phyloP scores from a whole-genome alignment of 2,797 vertebrate genomes.

The Sandelia bainsii region DNA sequence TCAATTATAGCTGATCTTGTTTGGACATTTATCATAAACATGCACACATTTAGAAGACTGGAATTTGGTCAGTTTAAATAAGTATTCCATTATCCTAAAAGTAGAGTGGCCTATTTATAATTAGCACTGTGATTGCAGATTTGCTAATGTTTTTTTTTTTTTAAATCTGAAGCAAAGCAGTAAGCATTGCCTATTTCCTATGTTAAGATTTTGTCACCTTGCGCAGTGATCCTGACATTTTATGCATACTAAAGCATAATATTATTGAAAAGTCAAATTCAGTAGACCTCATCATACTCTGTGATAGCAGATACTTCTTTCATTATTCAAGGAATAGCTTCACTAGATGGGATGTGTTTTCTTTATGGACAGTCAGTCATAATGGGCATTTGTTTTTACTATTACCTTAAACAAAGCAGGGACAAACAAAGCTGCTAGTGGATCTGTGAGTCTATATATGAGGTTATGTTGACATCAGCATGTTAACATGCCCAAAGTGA shows the following conservation, averaged over 20 bases:
- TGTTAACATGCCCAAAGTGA: not conserved
- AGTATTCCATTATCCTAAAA: constrained; percentile 31
- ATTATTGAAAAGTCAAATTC: constrained; percentile 3
- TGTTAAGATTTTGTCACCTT: not conserved
- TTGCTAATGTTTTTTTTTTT: constrained; percentile 3
- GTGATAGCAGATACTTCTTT: not conserved
- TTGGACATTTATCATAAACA: constrained; percentile 52
- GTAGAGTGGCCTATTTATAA: constrained; percentile 16
- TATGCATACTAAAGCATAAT: not conserved
- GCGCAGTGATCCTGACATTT: not conserved
- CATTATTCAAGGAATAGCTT: constrained; percentile 8
- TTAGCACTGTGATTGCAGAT: constrained; percentile 11
- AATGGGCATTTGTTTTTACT: constrained; percentile 12
- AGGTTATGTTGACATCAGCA: not conserved
- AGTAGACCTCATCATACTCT: constrained; percentile 11
- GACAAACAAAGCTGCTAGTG: not conserved
- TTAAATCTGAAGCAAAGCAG: constrained; percentile 18
- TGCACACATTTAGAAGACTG: constrained; percentile 14
- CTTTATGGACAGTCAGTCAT: constrained; percentile 9
- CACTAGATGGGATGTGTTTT: not conserved
- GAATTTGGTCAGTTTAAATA: constrained; percentile 22
- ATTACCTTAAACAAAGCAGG: constrained; percentile 7
- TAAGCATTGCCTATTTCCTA: constrained; percentile 18
- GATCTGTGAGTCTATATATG: not conserved
- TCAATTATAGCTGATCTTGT: constrained; percentile 29